Conservation (phyloP, 2,113 vertebrate genomes). For the Columba livia region DNA sequence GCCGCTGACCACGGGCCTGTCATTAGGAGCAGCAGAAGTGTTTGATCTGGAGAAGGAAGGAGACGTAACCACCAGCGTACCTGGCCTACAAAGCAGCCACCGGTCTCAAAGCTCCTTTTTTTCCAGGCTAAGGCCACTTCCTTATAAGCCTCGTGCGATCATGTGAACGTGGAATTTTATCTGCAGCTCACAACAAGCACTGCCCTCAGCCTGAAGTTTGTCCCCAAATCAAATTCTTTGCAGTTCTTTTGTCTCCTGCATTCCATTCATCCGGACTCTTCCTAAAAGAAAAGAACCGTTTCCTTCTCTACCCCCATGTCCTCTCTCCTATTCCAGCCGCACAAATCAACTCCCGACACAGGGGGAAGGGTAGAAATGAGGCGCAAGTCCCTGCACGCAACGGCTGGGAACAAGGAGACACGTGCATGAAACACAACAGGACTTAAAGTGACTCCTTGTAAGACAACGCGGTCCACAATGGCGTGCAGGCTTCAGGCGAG, state of each 20-base stretch:
- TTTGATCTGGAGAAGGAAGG: conserved; percentile 12
- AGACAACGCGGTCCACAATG: not conserved
- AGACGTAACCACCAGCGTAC: not conserved
- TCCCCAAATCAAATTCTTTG: conserved; percentile 2
- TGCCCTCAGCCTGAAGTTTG: conserved; percentile 28
- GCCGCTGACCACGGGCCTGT: not conserved
- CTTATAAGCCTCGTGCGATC: conserved; percentile 38
- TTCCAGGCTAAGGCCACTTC: conserved; percentile 41
- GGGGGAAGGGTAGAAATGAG: not conserved
- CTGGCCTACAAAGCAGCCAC: conserved; percentile 40
- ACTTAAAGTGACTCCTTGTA: not conserved
- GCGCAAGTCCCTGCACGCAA: conserved; percentile 34
- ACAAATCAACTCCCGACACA: not conserved
- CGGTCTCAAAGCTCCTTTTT: conserved; percentile 22
- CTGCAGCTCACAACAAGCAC: conserved; percentile 26
- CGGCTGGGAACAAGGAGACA: conserved; percentile 34
- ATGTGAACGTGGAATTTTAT: conserved; percentile 47
- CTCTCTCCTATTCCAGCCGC: not conserved
- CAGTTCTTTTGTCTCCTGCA: conserved; percentile 27
- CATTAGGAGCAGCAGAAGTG: not conserved
- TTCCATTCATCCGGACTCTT: not conserved
- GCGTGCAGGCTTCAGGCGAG: not conserved
- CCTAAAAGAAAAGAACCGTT: not conserved
- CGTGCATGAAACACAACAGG: conserved; percentile 24
- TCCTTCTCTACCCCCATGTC: not conserved